These are phyloP conservation scores for Amitus sp. DNA, from an alignment of 2,888 invertebrate species.

Conservation along the genomic window DNA sequence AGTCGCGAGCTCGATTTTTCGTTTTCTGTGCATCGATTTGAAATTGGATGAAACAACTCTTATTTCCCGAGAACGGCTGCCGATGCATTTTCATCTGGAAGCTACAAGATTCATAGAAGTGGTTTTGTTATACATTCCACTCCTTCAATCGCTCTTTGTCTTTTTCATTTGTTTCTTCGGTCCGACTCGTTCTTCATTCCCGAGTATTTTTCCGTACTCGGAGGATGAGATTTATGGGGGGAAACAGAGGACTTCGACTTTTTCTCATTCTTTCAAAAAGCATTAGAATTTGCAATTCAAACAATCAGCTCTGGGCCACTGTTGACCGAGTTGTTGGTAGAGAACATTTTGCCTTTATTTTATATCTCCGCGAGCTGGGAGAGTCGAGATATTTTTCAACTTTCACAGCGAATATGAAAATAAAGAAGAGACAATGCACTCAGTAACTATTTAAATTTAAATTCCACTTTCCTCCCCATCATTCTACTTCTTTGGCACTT, in stretches of 20 bases:
- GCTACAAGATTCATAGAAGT: constrained; percentile 41
- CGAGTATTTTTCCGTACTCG: constrained; percentile 20
- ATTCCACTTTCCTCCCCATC: too few relatives aligned
- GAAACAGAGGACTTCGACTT: constrained; percentile 17
- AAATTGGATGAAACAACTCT: constrained; percentile 49
- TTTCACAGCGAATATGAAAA: too few relatives aligned
- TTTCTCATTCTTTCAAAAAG: constrained; percentile 9
- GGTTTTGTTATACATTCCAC: constrained; percentile 36
- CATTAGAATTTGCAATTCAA: neutral
- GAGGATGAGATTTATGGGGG: constrained; percentile 27
- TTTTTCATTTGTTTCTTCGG: constrained; percentile 37
- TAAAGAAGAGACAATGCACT: too few relatives aligned
- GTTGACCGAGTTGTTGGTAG: too few relatives aligned
- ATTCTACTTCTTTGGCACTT: too few relatives aligned
- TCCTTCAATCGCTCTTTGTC: constrained; percentile 41
- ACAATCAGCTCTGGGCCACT: too few relatives aligned
- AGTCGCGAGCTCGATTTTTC: constrained; percentile 16
- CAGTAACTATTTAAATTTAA: too few relatives aligned
- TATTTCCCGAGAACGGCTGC: constrained; percentile 45
- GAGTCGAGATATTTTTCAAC: too few relatives aligned
- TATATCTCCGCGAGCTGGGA: too few relatives aligned
- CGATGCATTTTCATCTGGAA: constrained; percentile 48
- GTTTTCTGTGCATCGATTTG: constrained; percentile 35
- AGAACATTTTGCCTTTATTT: too few relatives aligned
- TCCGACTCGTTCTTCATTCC: constrained; percentile 23